phyloP scores from a whole-genome alignment of 2,888 invertebrate species.

The Archips crataeganus region DNA sequence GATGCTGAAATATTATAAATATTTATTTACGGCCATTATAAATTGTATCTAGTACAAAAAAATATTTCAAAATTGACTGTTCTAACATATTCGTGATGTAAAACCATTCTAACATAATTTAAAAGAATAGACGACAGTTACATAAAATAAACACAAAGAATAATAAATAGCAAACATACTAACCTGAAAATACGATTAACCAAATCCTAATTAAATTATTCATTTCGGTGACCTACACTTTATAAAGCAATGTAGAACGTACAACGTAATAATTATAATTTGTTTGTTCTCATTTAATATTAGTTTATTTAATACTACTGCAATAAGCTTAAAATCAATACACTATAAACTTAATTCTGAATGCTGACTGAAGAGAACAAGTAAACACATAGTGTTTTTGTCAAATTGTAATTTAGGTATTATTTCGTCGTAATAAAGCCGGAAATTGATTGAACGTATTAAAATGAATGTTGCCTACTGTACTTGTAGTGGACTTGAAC shows the following conservation, averaged over 20 bases:
- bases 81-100: not conserved
- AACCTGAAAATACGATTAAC: slow-evolving; percentile 36
- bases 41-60: not conserved
- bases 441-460: not conserved
- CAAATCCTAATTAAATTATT: slow-evolving; percentile 35
- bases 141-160: not conserved
- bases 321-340: slow-evolving; percentile 42
- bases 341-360: slow-evolving; percentile 26
- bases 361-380: not conserved
- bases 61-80: not conserved
- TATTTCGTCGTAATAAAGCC: not conserved
- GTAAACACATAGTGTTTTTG: not conserved
- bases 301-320: slow-evolving; percentile 33
- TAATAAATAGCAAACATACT: slow-evolving; percentile 16
- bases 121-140: not conserved
- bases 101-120: not conserved
- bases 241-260: not conserved
- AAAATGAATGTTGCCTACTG: not conserved
- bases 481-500: not conserved
- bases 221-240: slow-evolving; percentile 25
- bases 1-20: not conserved
- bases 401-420: not conserved
- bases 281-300: slow-evolving; percentile 32
- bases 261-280: slow-evolving; percentile 17
- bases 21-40: not conserved